Evolutionary conservation across 2,113 vertebrate genomes (phyloP).

Genomic region (Dermatemys mawii): DNA sequence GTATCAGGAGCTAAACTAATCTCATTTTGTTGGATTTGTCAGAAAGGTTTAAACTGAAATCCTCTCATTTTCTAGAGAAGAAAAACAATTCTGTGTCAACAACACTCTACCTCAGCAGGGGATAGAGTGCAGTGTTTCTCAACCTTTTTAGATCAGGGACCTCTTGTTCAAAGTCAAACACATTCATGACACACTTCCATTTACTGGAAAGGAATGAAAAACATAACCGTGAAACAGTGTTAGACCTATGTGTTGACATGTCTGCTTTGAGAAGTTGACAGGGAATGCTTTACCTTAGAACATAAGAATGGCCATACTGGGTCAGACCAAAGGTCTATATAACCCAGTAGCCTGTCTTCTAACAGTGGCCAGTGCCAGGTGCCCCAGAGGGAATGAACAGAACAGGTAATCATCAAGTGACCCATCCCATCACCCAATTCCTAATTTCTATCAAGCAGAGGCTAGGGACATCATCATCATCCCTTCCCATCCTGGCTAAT

Average conservation of each 20-base stretch:
- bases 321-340: too few relatives aligned
- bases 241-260: neutral
- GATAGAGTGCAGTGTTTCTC: neutral
- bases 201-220: neutral
- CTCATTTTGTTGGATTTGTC: neutral
- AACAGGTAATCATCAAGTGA: too few relatives aligned
- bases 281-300: neutral
- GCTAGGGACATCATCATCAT: too few relatives aligned
- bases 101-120: neutral
- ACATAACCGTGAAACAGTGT: neutral
- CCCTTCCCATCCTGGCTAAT: too few relatives aligned
- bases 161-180: neutral
- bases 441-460: too few relatives aligned
- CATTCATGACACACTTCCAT: neutral
- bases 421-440: too few relatives aligned
- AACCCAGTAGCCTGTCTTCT: too few relatives aligned
- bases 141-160: neutral
- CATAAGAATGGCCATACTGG: too few relatives aligned
- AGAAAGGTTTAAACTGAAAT: neutral
- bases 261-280: neutral
- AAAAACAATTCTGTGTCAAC: neutral
- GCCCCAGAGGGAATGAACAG: too few relatives aligned
- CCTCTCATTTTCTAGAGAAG: neutral
- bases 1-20: neutral
- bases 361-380: too few relatives aligned